Evolutionary conservation across 2,888 invertebrate genomes (phyloP), one percentile per base, ranked within the genome.

Genomic region (Aphrophora alni): DNA sequence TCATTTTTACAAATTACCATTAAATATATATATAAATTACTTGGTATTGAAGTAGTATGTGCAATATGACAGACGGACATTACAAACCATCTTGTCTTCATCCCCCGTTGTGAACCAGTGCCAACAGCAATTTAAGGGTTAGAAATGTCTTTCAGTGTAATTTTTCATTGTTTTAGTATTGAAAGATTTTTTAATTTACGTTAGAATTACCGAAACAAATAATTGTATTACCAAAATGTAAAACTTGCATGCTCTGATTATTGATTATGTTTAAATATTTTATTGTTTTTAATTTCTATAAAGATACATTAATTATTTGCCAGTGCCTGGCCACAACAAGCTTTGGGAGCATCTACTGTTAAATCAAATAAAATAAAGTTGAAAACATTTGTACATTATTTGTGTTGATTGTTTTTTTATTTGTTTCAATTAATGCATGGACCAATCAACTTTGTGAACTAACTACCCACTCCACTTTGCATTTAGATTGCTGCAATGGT

Each of bases 311-410:
- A 14, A 14, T 44, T 44, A 33, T 33, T 33, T 5, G n/a, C n/a
- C n/a, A n/a, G n/a, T 33, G 33, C 33, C 33, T 33, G 33, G 44
- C 44, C 44, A 44, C 17, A 44, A 14, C 17, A 44, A 44, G 44
- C 44, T 44, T 59, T 21, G 59, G 59, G 59, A 59, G 59, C 59
- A 59, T 59, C n/a, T 1, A 59, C n/a, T 44, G 44, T 77, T 77
- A 69, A 77, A 77, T 77, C 77, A 77, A 77, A 77, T 77, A 77
- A n/a, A n/a, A n/a, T n/a, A 14, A 77, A 77, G 77, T 77, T 77
- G 71, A 77, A 21, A 77, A 71, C 71, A 77, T 77, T 77, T 77
- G 71, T 77, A 77, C 71, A 77, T 77, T 77, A 77, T 21, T 26
- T 68, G 75, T 26, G 14, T 70, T n/a, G n/a, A n/a, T n/a, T n/a